Percentiles rank a stretch among this genome's conserved stretches.
phyloP scores from a whole-genome alignment of 2,113 vertebrate genomes.

The Lates calcarifer region DNA sequence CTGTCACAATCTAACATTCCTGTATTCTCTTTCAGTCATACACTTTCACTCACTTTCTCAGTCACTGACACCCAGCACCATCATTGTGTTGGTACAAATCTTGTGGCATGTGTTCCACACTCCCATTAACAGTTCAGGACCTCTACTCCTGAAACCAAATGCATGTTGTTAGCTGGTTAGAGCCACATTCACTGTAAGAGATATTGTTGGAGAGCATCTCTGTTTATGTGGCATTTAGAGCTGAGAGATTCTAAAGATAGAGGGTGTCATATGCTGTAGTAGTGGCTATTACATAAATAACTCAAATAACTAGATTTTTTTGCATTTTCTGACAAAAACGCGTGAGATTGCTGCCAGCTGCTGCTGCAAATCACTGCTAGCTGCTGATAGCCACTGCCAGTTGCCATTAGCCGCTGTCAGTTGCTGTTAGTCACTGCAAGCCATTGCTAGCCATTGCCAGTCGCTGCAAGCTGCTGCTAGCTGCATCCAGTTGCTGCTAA shows the following conservation, averaged over 20 bases:
- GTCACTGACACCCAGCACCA: not conserved
- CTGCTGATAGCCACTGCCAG: too few species aligned
- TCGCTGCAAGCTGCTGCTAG: too few species aligned
- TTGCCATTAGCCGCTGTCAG: too few species aligned
- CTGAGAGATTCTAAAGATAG: not conserved
- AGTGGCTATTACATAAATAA: too few species aligned
- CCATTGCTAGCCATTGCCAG: too few species aligned
- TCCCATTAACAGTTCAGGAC: not conserved
- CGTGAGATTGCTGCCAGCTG: too few species aligned
- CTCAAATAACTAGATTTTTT: too few species aligned
- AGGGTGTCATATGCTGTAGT: too few species aligned
- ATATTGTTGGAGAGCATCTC: not conserved
- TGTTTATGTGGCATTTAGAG: not conserved
- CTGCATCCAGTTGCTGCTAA: too few species aligned
- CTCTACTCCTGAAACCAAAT: not conserved
- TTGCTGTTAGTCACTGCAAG: too few species aligned
- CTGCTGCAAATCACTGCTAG: too few species aligned
- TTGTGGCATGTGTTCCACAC: not conserved
- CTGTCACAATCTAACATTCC: conserved; percentile 22
- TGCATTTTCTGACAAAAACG: too few species aligned
- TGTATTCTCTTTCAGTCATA: conserved; percentile 1
- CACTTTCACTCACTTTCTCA: conserved; percentile 31
- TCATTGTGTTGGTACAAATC: not conserved
- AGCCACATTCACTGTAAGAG: not conserved
- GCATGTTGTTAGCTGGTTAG: not conserved